Conservation (phyloP, 2,113 vertebrate genomes). For the Bujurquina vittata region DNA sequence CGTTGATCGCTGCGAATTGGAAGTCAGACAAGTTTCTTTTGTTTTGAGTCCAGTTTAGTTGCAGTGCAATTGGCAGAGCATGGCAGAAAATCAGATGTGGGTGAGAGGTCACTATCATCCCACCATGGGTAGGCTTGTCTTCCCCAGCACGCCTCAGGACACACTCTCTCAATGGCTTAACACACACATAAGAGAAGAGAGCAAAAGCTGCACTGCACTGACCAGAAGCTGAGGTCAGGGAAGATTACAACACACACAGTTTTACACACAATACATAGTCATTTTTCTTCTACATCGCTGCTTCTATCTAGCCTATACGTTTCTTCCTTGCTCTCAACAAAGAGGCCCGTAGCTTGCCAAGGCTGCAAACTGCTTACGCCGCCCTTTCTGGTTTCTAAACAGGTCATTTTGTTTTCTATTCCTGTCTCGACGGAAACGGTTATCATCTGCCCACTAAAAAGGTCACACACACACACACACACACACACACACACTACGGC, state of each 20-base stretch:
- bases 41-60: conserved; percentile 41
- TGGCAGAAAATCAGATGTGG: conserved; percentile 36
- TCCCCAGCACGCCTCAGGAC: conserved; percentile 49
- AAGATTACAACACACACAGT: conserved; percentile 32
- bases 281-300: conserved; percentile 48
- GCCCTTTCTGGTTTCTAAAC: conserved; percentile 78
- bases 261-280: conserved; percentile 27
- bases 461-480: conserved; percentile 70
- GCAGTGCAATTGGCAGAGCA: conserved; percentile 14
- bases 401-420: conserved; percentile 84
- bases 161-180: conserved; percentile 31
- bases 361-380: conserved; percentile 71
- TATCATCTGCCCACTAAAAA: conserved; percentile 80
- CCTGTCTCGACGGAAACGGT: conserved; percentile 73
- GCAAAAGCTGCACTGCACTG: conserved; percentile 10
- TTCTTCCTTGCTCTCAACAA: conserved; percentile 41
- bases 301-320: conserved; percentile 27
- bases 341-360: conserved; percentile 60
- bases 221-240: conserved; percentile 42
- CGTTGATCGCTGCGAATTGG: conserved; percentile 14
- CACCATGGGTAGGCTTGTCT: conserved; percentile 50
- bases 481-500: conserved; percentile 50
- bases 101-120: conserved; percentile 62
- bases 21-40: conserved; percentile 40
- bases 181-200: neutral